Evolutionary conservation across 2,113 vertebrate species (phyloP), one percentile per base, ranked within the genome.

Genomic region (Rhadina sibilatrix): DNA sequence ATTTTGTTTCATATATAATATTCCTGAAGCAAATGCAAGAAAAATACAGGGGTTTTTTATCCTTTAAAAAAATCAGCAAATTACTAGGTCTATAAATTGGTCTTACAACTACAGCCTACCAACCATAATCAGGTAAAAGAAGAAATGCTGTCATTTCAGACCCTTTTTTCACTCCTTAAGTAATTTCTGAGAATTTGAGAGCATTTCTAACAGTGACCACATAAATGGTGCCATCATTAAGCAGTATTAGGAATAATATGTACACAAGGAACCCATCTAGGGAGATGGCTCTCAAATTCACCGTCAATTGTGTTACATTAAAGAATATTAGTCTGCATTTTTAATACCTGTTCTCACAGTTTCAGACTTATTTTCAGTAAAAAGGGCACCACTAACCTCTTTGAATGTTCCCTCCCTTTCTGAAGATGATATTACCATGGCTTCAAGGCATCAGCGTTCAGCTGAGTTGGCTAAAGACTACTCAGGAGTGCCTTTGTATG

Each of bases 21-120:
- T 37, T 91, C 21, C 27, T 60, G 46, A 81, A 78, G 35, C 3
- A 53, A 91, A 59, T 18, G 4, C 5, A 75, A 90, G 71, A 37
- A 24, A 71, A 53, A 79, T 16, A 0, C 0, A 40, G 2, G 3
- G 7, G 3, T 1, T 28, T n/a, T n/a, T 30, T 40, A 5, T 10
- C 27, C 38, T 57, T 52, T 37, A 49, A 60, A 28, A 54, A 47
- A 40, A 24, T 6, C 15, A 52, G 31, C 15, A 44, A 57, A 47
- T 14, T 50, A 42, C 9, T 71, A 46, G 3, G 16, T 44, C 87
- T 84, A 52, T 37, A 70, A 68, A 63, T 2, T 12, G 9, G 13
- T 60, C 44, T 52, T 68, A 56, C 20, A 80, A 25, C 24, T 10
- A 71, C 15, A 56, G 27, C 12, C 31, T 74, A 14, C 18, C 37